Percentiles rank a stretch among this genome's conserved stretches.
Evolutionary conservation across 64 coral and sea anemone genomes (phyloP).

Genomic region (Stichodactyla helianthus): DNA sequence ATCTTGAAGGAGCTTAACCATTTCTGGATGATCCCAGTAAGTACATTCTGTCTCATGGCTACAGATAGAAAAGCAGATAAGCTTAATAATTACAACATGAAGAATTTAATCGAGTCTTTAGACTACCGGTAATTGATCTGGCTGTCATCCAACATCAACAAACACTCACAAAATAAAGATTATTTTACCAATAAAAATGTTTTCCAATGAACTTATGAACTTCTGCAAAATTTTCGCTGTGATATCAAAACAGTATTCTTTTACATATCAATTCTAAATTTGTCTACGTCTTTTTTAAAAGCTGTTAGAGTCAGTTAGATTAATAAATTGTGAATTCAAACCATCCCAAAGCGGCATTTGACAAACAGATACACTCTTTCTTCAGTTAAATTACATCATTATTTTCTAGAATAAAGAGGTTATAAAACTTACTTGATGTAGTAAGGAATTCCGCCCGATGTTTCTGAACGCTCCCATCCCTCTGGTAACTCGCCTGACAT

Average conservation of each 20-base stretch:
- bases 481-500: conserved; percentile 69
- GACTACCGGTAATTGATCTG: conserved; percentile 1
- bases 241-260: not conserved
- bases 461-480: conserved; percentile 96
- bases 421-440: conserved; percentile 86
- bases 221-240: not conserved
- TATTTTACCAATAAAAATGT: not conserved
- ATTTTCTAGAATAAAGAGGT: not conserved
- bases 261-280: not conserved
- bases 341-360: not conserved
- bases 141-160: not conserved
- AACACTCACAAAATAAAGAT: not conserved
- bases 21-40: conserved; percentile 94
- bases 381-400: not conserved
- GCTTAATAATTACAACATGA: not conserved
- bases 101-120: not conserved
- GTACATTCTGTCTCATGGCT: conserved; percentile 93
- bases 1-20: conserved; percentile 70
- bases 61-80: conserved; percentile 1
- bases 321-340: not conserved
- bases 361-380: not conserved
- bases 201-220: not conserved
- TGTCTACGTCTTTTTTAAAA: not conserved
- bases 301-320: not conserved
- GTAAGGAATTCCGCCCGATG: conserved; percentile 85